Base-by-base conservation (phyloP, 2,797 vertebrate species). In the Simalia tracyae region DNA sequence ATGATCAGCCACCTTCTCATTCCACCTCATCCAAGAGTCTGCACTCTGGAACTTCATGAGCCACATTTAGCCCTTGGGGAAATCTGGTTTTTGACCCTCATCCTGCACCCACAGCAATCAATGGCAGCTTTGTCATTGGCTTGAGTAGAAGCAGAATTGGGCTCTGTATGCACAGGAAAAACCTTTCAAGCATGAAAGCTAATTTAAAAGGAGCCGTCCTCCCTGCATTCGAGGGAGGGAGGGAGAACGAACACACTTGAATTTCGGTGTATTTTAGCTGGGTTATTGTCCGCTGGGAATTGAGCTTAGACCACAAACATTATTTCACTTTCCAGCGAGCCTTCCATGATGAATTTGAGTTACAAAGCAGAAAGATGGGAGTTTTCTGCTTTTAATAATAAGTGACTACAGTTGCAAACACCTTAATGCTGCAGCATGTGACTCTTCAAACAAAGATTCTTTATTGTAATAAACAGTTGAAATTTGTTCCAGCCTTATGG, bases 131-230 rank as follows among this genome's bases (percentile, higher is more conserved):
- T 95, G 92, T 94, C 93, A 87, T 12, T 0, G 1, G 86, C 61
- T 93, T 93, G 92, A 42, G 46, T 0, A 0, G 94, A 92, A 93
- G 89, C 88, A 84, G 91, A 92, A 93, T 86, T 0, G 0, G 94
- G 86, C 94, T 95, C 91, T 59, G 54, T 81, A 63, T 0, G 3
- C 94, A 86, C 92, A 92, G 61, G 94, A 94, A 96, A 96, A 90
- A 94, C 88, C 94, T 93, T 94, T 96, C 0, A 28, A 95, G 94
- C 95, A 94, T 95, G 94, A 96, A 94, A 96, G 95, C 95, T 95
- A 92, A 96, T 96, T 96, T 96, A 93, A 93, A 94, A 95, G 94
- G 91, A 96, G 56, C 95, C 93, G 93, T 90, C 93, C 94, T 95
- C 88, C 94, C 87, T 89, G 87, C 87, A 93, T 94, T 95, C 89